Evolutionary conservation across 2,888 invertebrate species (phyloP).

Genomic region (Euphydryas editha): DNA sequence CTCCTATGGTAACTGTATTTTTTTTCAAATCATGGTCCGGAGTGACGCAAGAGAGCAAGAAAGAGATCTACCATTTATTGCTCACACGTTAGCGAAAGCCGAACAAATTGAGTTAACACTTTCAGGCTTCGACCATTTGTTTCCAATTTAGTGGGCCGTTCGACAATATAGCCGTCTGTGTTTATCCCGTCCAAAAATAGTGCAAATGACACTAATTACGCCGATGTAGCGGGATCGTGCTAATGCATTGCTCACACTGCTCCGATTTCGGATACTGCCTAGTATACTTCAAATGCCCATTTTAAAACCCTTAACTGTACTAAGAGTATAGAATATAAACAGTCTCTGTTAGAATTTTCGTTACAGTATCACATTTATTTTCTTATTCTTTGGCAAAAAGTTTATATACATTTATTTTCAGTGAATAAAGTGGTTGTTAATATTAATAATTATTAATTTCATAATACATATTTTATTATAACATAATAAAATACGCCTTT

Average conservation of each 20-base stretch:
- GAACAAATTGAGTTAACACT: slow-evolving; percentile 81
- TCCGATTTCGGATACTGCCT: slow-evolving; percentile 51
- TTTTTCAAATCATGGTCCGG: slow-evolving; percentile 38
- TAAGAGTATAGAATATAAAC: not conserved
- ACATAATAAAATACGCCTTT: too few species aligned
- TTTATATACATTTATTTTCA: too few species aligned
- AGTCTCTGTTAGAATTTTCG: not conserved
- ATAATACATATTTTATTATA: too few species aligned
- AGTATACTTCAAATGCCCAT: not conserved
- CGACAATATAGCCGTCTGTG: slow-evolving; percentile 75
- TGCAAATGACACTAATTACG: slow-evolving; percentile 82
- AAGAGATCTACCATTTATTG: slow-evolving; percentile 59
- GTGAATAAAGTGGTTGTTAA: too few species aligned
- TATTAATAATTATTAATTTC: too few species aligned
- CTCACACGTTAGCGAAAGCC: slow-evolving; percentile 82
- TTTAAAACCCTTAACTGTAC: not conserved
- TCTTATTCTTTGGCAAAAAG: too few species aligned
- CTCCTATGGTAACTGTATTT: slow-evolving; percentile 39
- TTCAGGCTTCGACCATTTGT: slow-evolving; percentile 71
- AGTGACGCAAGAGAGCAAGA: slow-evolving; percentile 57
- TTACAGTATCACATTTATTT: too few species aligned
- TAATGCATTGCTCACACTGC: slow-evolving; percentile 74
- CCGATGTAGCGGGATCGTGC: slow-evolving; percentile 65
- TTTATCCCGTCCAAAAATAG: slow-evolving; percentile 81
- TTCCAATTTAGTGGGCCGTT: slow-evolving; percentile 74